These are phyloP conservation scores for Phrynocephalus guinanensis DNA, from an alignment of 2,797 vertebrate species.

Conservation along the genomic window DNA sequence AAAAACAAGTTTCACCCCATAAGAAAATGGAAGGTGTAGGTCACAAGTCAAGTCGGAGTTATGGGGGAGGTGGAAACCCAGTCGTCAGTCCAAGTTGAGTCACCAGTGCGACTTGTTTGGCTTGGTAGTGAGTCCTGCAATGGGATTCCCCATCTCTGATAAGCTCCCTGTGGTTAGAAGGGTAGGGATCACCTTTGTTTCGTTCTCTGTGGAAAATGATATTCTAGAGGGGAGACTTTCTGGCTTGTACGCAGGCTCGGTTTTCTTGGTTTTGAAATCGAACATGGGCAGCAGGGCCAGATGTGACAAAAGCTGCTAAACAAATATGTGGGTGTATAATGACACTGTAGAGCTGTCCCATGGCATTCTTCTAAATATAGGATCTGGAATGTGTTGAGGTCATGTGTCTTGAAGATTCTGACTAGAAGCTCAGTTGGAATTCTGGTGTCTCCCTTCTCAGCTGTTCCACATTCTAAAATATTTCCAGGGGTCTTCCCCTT, in stretches of 20 bases:
- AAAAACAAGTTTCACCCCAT: too few relatives aligned
- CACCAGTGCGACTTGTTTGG: too few relatives aligned
- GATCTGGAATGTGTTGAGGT: constrained; percentile 61
- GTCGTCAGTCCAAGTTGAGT: too few relatives aligned
- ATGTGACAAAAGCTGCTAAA: constrained; percentile 46
- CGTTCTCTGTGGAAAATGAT: too few relatives aligned
- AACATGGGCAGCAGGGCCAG: constrained; percentile 54
- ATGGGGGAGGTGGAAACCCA: too few relatives aligned
- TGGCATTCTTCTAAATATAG: constrained; percentile 54
- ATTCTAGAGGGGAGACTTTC: too few relatives aligned
- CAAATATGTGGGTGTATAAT: constrained; percentile 57
- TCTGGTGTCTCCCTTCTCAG: constrained; percentile 59
- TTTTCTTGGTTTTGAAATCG: neutral
- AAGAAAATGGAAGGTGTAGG: too few relatives aligned
- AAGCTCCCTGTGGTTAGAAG: too few relatives aligned
- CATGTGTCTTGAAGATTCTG: constrained; percentile 45
- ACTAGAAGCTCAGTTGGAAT: neutral
- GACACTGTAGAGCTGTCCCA: constrained; percentile 53
- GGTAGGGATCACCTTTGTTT: too few relatives aligned
- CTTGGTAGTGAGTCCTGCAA: too few relatives aligned
- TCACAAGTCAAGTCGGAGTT: too few relatives aligned
- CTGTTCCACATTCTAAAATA: constrained; percentile 66
- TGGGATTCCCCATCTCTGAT: too few relatives aligned
- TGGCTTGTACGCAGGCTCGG: neutral
- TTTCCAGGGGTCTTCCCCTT: constrained; percentile 64